Evolutionary conservation across 2,797 vertebrate species (phyloP).

Genomic region (Aphelocoma californica): DNA sequence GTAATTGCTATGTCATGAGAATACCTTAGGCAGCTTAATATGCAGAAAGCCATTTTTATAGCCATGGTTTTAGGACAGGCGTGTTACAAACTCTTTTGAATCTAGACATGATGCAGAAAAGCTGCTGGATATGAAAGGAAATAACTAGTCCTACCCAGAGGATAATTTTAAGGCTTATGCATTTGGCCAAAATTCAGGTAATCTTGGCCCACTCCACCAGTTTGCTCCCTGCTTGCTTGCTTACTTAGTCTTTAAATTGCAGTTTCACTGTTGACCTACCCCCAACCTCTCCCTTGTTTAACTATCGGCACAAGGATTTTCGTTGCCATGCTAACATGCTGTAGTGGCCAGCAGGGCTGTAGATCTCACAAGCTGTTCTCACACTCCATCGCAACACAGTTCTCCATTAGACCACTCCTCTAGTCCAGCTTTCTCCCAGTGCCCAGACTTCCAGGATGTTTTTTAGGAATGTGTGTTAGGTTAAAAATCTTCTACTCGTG

Average conservation of each 20-base stretch:
- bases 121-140: neutral
- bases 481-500: neutral
- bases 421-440: neutral
- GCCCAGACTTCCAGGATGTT: neutral
- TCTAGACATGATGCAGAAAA: neutral
- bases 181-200: constrained; percentile 10
- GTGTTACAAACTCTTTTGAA: neutral
- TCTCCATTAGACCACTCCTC: neutral
- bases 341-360: neutral
- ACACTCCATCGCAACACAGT: neutral
- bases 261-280: neutral
- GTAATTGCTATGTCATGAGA: neutral
- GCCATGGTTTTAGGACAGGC: neutral
- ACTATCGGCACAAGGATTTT: neutral
- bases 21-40: neutral
- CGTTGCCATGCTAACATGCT: neutral
- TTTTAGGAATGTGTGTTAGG: neutral
- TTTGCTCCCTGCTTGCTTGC: neutral
- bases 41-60: neutral
- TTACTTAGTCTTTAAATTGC: neutral
- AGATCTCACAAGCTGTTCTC: neutral
- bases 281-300: neutral
- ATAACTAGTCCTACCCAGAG: neutral
- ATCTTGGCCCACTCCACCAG: neutral
- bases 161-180: neutral